Evolutionary conservation across 2,888 invertebrate species (phyloP).

Genomic region (Melangyna quadrimaculata): DNA sequence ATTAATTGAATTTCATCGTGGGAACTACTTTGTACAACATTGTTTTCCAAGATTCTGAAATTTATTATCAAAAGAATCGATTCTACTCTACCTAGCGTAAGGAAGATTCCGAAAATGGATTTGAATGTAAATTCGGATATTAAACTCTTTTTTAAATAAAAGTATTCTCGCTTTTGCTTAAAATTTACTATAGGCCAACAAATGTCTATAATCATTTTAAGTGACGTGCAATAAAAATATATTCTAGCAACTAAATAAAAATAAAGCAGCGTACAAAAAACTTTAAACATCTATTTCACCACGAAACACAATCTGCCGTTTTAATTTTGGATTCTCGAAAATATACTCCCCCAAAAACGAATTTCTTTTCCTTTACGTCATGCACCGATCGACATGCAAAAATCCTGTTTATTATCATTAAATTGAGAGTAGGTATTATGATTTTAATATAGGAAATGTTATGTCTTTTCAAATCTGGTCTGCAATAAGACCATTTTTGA

Average conservation of each 20-base stretch:
- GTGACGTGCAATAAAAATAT: slow-evolving; percentile 9
- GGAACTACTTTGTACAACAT: too few relatives aligned
- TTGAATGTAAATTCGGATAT: not conserved
- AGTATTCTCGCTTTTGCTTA: not conserved
- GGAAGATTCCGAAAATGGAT: not conserved
- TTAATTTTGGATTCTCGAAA: slow-evolving; percentile 25
- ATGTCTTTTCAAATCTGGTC: not conserved
- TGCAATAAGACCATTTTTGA: not conserved
- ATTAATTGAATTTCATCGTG: too few relatives aligned
- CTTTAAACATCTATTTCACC: slow-evolving; percentile 15
- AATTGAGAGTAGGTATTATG: not conserved
- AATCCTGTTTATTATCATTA: slow-evolving; percentile 12
- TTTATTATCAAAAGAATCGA: too few relatives aligned
- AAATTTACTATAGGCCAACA: not conserved
- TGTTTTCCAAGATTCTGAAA: too few relatives aligned
- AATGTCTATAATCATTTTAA: slow-evolving; percentile 2
- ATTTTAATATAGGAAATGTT: not conserved
- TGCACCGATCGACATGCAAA: slow-evolving; percentile 6
- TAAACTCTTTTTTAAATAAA: not conserved
- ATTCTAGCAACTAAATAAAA: slow-evolving; percentile 11
- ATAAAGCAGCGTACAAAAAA: slow-evolving; percentile 5
- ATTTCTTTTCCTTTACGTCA: slow-evolving; percentile 15
- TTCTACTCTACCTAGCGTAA: too few relatives aligned
- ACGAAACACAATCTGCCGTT: slow-evolving; percentile 31
- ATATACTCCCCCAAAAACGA: not conserved